phyloP scores from a whole-genome alignment of 2,113 vertebrate species.

The Atlantisia rogersi region DNA sequence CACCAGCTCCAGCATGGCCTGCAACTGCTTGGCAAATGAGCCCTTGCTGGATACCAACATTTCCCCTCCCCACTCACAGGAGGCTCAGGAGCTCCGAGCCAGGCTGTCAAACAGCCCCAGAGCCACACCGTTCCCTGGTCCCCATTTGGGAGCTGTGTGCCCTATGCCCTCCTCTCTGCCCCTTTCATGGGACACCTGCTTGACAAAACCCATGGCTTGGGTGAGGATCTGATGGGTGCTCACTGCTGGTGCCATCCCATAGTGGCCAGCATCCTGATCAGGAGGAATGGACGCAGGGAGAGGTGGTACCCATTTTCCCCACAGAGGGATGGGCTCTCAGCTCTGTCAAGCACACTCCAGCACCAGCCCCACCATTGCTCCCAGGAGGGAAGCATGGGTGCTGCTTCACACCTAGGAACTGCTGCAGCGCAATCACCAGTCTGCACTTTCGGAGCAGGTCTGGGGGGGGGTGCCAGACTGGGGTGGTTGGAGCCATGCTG shows the following conservation, averaged over 20 bases:
- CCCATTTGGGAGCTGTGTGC: neutral
- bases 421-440: neutral
- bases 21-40: neutral
- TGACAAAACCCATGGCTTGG: neutral
- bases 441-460: neutral
- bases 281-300: neutral
- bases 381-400: neutral
- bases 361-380: neutral
- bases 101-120: neutral
- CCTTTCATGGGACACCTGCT: neutral
- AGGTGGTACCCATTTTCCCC: neutral
- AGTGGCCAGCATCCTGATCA: neutral
- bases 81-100: neutral
- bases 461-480: neutral
- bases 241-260: neutral
- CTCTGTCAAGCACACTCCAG: neutral
- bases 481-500: neutral
- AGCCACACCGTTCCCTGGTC: rapidly evolving
- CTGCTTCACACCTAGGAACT: neutral
- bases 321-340: no score
- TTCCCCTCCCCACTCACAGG: neutral
- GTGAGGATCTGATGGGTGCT: rapidly evolving
- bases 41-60: rapidly evolving
- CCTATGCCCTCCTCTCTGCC: neutral
- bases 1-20: neutral